Base-by-base conservation (phyloP, 2,888 invertebrate genomes). In the Acanthosoma haemorrhoidale region DNA sequence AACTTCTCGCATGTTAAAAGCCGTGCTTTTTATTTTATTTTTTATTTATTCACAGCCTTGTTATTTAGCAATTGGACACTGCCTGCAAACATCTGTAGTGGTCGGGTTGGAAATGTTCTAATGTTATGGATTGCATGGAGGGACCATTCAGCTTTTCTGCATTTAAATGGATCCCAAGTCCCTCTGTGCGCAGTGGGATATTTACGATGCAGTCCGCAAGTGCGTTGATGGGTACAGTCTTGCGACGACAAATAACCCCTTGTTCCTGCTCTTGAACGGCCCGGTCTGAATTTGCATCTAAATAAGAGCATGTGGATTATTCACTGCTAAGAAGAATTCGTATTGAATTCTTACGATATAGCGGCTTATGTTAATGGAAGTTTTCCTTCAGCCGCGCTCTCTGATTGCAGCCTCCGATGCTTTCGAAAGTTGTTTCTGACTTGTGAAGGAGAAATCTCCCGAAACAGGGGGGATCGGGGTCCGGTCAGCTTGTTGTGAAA, bases 351-450 rank as follows among this genome's bases (percentile, higher is more conserved):
- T n/a, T n/a, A n/a, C n/a, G n/a, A n/a, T n/a, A n/a, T n/a, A n/a
- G n/a, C 6, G 25, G n/a, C 25, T 51, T 51, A 51, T 51, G 51
- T 21, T 51, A 51, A 51, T 51, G 25, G 13, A 11, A 11, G 51
- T 51, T n/a, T n/a, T 51, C 51, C 51, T 25, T 21, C 51, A n/a
- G 21, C 51, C 6, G 25, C 21, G 21, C 51, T 13, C 51, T n/a
- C n/a, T n/a, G n/a, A n/a, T n/a, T n/a, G n/a, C n/a, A n/a, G n/a
- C n/a, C n/a, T n/a, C n/a, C n/a, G n/a, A n/a, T n/a, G n/a, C 51
- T 51, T 51, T 51, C 25, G 51, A 51, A 51, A 51, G 51, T 51
- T 51, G 51, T 51, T 51, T 51, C 51, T 25, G 16, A 25, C 25
- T 25, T 25, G n/a, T 1, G 6, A 43, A 43, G 21, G 51, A 51